Evolutionary conservation across 2,888 invertebrate genomes (phyloP).

Genomic region (Leptinotarsa haldemani): DNA sequence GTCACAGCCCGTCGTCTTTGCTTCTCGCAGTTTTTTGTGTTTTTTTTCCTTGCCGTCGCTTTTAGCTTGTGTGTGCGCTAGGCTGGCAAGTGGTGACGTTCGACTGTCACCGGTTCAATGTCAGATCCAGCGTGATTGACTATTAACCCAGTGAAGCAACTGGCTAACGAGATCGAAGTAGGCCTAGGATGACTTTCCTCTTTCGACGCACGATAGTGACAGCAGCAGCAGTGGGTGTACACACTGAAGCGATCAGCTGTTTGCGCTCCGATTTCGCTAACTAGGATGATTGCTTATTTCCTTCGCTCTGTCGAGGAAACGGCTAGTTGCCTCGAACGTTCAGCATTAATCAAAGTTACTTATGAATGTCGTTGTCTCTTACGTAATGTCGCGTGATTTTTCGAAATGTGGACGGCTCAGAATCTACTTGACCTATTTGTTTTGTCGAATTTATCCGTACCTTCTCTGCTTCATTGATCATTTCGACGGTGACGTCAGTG

Average conservation of each 20-base stretch:
- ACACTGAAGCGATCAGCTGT: slow-evolving; percentile 18
- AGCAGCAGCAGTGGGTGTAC: slow-evolving; percentile 17
- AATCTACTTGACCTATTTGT: slow-evolving; percentile 34
- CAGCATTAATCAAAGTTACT: too few relatives aligned
- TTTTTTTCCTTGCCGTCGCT: slow-evolving; percentile 11
- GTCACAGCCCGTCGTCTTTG: slow-evolving; percentile 47
- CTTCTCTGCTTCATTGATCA: slow-evolving; percentile 41
- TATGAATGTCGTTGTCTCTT: background rate
- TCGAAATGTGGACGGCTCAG: background rate
- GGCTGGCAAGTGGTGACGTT: slow-evolving; percentile 29
- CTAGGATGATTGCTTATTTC: slow-evolving; percentile 12
- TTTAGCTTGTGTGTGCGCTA: background rate
- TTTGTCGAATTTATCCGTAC: slow-evolving; percentile 15
- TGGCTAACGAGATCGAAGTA: slow-evolving; percentile 22
- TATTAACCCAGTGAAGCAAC: slow-evolving; percentile 36
- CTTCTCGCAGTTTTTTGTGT: slow-evolving; percentile 28
- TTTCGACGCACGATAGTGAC: slow-evolving; percentile 7
- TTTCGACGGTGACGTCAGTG: slow-evolving; percentile 32
- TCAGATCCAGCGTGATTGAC: slow-evolving; percentile 36
- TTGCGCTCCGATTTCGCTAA: background rate
- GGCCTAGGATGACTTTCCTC: slow-evolving; percentile 22
- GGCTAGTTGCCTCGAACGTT: too few relatives aligned
- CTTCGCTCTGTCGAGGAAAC: background rate
- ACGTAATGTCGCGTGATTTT: background rate
- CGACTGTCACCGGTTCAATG: slow-evolving; percentile 37